A percentile compares a stretch with the other conserved stretches of the same genome.
phyloP scores from a whole-genome alignment of 1,140 invertebrate genomes.

The Aphis gossypii region DNA sequence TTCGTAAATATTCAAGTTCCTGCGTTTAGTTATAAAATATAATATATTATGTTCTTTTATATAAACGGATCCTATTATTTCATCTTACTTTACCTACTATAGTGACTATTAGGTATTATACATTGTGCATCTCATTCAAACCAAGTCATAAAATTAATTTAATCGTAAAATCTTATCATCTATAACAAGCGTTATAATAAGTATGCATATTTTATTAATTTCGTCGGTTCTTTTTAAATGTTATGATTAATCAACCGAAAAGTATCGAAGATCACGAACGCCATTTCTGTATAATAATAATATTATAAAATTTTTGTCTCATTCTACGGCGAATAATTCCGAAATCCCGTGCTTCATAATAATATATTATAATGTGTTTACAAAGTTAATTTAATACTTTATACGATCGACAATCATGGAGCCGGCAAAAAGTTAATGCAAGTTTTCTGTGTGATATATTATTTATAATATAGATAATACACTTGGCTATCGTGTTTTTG shows the following conservation, averaged over 20 bases:
- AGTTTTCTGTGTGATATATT: too few species aligned
- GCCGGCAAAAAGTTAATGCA: too few species aligned
- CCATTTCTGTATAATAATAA: not conserved
- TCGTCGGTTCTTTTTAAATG: not conserved
- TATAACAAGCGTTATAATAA: not conserved
- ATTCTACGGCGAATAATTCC: not conserved
- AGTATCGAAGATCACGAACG: not conserved
- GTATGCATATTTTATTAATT: not conserved
- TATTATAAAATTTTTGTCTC: not conserved
- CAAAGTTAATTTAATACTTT: too few species aligned
- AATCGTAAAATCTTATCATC: not conserved
- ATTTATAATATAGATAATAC: too few species aligned
- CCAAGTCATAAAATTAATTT: not conserved
- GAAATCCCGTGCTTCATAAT: too few species aligned
- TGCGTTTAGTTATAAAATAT: not conserved
- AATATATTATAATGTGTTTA: too few species aligned
- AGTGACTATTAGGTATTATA: not conserved
- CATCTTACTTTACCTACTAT: too few species aligned
- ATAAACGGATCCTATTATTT: not conserved
- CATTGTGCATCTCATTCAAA: not conserved
- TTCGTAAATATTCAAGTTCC: not conserved
- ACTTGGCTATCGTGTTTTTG: not conserved
- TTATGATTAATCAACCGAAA: not conserved
- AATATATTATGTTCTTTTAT: not conserved
- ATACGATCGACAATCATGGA: too few species aligned